Evolutionary conservation across 2,888 invertebrate genomes (phyloP).

Genomic region (Allygus modestus): DNA sequence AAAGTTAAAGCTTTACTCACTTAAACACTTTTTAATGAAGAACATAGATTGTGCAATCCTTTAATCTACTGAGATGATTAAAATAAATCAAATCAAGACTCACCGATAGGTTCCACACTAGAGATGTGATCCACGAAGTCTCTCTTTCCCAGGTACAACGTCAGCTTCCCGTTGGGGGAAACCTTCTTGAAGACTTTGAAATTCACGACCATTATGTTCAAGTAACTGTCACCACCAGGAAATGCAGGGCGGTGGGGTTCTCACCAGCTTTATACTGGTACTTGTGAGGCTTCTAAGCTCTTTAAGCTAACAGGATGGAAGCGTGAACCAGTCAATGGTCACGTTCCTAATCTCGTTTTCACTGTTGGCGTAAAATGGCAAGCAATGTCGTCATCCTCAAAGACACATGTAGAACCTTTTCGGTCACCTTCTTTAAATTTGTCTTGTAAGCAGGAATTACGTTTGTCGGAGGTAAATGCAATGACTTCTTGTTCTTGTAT

Average conservation of each 20-base stretch:
- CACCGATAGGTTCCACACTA: conserved; percentile 91
- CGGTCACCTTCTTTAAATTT: neutral
- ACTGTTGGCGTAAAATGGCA: conserved; percentile 3
- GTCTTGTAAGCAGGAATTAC: neutral
- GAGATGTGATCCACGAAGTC: conserved; percentile 94
- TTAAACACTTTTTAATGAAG: too few relatives aligned
- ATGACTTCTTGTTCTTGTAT: too few relatives aligned
- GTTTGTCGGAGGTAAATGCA: too few relatives aligned
- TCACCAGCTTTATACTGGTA: neutral
- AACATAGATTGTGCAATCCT: too few relatives aligned
- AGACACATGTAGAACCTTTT: neutral
- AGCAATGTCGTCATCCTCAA: neutral
- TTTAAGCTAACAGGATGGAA: conserved; percentile 24
- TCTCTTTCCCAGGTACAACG: conserved; percentile 90
- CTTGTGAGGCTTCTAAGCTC: conserved; percentile 34
- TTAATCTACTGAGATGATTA: too few relatives aligned
- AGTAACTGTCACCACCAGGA: conserved; percentile 19
- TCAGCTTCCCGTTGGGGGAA: conserved; percentile 91
- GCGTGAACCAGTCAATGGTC: conserved; percentile 10
- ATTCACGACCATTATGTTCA: conserved; percentile 86
- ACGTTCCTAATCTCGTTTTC: conserved; percentile 44
- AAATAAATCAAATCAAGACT: conserved; percentile 71
- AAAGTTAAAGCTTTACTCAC: too few relatives aligned
- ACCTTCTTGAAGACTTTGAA: conserved; percentile 95
- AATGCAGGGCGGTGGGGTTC: conserved; percentile 1